A percentile compares a stretch with the other conserved stretches of the same genome.
Evolutionary conservation across 2,113 vertebrate genomes (phyloP).

Genomic region (Pelecanus crispus): DNA sequence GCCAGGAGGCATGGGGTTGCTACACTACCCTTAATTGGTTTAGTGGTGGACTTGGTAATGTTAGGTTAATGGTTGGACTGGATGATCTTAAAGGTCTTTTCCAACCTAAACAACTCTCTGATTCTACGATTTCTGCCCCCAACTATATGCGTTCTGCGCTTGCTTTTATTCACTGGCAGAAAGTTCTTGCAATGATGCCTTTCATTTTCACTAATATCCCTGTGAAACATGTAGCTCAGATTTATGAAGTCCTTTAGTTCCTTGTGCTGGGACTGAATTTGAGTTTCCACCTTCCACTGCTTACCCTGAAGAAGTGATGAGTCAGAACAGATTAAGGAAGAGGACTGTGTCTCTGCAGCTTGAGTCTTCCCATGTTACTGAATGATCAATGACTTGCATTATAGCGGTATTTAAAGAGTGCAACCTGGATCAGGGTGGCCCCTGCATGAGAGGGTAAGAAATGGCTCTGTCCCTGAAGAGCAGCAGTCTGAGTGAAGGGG

Average conservation of each 20-base stretch:
- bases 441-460: neutral
- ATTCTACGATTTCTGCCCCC: too few species aligned
- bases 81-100: too few species aligned
- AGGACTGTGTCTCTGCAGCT: neutral
- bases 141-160: neutral
- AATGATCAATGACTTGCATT: neutral
- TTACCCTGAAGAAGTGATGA: neutral
- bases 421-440: neutral
- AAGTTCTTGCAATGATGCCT: neutral
- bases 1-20: too few species aligned
- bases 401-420: neutral
- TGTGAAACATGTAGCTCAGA: neutral
- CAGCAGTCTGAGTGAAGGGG: neutral
- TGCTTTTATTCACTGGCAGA: neutral
- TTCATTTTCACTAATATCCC: neutral
- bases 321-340: neutral
- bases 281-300: neutral
- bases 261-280: neutral
- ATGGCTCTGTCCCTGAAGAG: neutral
- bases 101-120: too few species aligned
- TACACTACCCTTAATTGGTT: too few species aligned
- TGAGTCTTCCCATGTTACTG: neutral
- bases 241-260: constrained; percentile 14
- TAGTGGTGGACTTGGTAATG: too few species aligned
- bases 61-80: too few species aligned